Evolutionary conservation across 2,888 invertebrate genomes (phyloP).

Genomic region (Camptogramma bilineatum): DNA sequence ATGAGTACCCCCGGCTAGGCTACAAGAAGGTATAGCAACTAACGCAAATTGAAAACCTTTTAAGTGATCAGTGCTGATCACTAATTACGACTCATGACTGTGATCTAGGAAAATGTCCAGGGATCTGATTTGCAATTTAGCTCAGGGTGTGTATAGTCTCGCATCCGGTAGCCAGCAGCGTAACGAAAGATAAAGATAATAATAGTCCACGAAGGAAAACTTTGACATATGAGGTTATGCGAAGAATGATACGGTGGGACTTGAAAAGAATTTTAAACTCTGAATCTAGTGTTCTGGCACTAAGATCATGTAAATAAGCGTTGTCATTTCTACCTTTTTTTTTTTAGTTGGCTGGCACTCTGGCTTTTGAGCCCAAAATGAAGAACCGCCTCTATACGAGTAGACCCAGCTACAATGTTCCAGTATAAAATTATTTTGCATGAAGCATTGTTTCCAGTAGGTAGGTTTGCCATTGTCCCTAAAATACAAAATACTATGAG

Average conservation of each 20-base stretch:
- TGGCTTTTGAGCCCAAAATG: too few species aligned
- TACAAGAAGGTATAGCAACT: neutral
- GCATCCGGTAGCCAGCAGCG: neutral
- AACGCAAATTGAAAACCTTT: neutral
- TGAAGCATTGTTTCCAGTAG: neutral
- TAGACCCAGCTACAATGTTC: too few species aligned
- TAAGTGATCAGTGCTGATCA: too few species aligned
- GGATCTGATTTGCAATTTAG: neutral
- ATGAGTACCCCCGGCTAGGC: too few species aligned
- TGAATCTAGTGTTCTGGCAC: neutral
- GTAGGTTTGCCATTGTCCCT: neutral
- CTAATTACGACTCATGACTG: neutral
- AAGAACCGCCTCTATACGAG: too few species aligned
- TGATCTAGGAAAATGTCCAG: neutral
- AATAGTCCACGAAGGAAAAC: neutral
- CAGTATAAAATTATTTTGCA: neutral
- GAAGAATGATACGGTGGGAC: neutral
- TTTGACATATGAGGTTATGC: neutral
- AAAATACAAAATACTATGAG: constrained; percentile 7
- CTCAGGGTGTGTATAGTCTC: constrained; percentile 9
- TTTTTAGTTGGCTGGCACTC: too few species aligned
- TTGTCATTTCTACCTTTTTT: too few species aligned
- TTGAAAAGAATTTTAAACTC: neutral
- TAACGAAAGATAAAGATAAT: neutral
- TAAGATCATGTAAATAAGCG: too few species aligned